Conservation (phyloP, 2,888 invertebrate species). For the Plagiodera versicolora region DNA sequence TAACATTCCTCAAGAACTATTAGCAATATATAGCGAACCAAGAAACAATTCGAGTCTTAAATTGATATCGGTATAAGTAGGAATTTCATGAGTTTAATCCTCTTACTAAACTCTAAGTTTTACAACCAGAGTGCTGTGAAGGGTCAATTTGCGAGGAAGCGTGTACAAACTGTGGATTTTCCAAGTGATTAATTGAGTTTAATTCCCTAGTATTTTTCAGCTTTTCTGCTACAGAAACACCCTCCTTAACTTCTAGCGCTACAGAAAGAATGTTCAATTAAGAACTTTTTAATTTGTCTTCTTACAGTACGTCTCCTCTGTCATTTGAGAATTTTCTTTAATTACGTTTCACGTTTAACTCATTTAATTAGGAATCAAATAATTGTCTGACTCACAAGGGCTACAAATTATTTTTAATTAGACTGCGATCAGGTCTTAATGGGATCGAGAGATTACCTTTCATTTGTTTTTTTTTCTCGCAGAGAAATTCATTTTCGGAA, state of each 20-base stretch:
- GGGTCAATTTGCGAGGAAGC: constrained; percentile 23
- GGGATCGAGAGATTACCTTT: constrained; percentile 5
- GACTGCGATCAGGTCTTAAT: constrained; percentile 16
- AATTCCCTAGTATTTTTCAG: constrained; percentile 36
- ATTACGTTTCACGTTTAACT: constrained; percentile 39
- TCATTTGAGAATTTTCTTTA: constrained; percentile 41
- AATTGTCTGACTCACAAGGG: constrained; percentile 19
- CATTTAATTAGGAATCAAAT: constrained; percentile 37
- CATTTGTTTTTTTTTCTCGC: not conserved
- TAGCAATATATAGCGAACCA: too few species aligned
- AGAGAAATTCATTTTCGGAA: not conserved
- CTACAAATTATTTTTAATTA: constrained; percentile 35
- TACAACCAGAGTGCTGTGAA: constrained; percentile 4
- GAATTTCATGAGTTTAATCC: too few species aligned
- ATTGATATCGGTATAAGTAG: too few species aligned
- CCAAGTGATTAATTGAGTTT: constrained; percentile 44
- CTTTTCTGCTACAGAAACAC: constrained; percentile 22
- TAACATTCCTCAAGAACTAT: too few species aligned
- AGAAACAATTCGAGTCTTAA: too few species aligned
- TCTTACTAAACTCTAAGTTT: not conserved
- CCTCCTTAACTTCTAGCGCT: constrained; percentile 33
- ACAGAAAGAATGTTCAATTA: constrained; percentile 45
- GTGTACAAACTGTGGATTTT: constrained; percentile 41
- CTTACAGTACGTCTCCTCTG: constrained; percentile 31
- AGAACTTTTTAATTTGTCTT: constrained; percentile 47